These are phyloP conservation scores for Rhynchotus rufescens DNA, from an alignment of 2,797 vertebrate species.

Conservation along the genomic window DNA sequence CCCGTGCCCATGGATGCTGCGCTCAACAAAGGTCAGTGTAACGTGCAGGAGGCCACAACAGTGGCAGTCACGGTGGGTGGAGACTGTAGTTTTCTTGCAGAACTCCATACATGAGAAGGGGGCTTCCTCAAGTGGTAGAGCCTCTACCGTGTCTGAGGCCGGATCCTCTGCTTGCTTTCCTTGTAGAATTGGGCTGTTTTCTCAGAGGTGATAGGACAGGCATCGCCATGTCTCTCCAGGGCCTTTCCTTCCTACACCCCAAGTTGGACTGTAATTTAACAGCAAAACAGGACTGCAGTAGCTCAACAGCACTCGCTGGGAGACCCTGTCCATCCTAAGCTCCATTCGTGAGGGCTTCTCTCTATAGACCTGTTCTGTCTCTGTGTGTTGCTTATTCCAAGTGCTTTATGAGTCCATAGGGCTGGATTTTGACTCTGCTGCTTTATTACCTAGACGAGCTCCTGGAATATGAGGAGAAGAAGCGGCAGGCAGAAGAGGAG, in stretches of 20 bases:
- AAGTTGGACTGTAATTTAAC: background rate
- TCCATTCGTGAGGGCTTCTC: fast-evolving
- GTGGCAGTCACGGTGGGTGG: background rate
- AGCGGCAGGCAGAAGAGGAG: constrained; percentile 91
- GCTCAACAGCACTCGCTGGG: background rate
- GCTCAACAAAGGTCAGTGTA: constrained; percentile 88
- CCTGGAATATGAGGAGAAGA: constrained; percentile 91
- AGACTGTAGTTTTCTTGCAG: background rate
- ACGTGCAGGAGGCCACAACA: background rate
- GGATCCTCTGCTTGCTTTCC: background rate
- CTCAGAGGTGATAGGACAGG: background rate
- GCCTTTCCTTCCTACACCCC: background rate
- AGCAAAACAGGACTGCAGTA: background rate
- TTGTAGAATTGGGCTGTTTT: background rate
- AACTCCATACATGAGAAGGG: background rate
- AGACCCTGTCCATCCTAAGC: background rate
- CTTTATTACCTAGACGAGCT: constrained; percentile 86
- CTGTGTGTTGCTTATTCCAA: background rate
- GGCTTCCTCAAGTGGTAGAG: background rate
- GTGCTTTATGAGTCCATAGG: background rate
- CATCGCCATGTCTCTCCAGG: background rate
- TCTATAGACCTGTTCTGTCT: background rate
- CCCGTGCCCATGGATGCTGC: constrained; percentile 98
- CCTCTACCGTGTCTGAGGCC: background rate
- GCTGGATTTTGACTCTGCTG: background rate